phyloP scores from a whole-genome alignment of 2,797 vertebrate species.

The Coregonus ussuriensis region DNA sequence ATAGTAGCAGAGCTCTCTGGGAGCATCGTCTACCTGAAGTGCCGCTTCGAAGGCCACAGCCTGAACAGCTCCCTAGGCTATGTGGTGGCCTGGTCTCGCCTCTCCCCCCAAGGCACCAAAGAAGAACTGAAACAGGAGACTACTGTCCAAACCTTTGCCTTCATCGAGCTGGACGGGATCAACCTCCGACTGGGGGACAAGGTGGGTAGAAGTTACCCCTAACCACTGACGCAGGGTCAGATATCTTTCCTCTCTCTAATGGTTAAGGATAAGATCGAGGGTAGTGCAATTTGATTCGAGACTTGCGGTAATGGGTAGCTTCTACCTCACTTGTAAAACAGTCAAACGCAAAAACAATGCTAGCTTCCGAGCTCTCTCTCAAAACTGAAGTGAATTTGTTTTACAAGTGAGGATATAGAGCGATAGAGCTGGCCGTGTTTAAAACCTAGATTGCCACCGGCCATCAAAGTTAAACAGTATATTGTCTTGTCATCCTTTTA shows the following conservation, averaged over 20 bases:
- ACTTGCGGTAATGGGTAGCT: slow-evolving; percentile 37
- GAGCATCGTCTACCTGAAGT: slow-evolving; percentile 77
- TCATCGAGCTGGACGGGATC: slow-evolving; percentile 89
- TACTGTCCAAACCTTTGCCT: slow-evolving; percentile 75
- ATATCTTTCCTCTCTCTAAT: neutral
- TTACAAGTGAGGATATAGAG: neutral
- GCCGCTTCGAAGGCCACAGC: slow-evolving; percentile 73
- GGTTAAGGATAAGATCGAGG: slow-evolving; percentile 17
- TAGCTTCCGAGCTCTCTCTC: slow-evolving; percentile 73
- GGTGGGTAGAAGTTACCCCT: slow-evolving; percentile 59
- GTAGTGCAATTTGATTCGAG: neutral
- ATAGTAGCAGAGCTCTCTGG: slow-evolving; percentile 73
- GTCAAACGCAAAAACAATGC: slow-evolving; percentile 59
- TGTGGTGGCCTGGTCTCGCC: slow-evolving; percentile 83
- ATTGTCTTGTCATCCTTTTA: neutral
- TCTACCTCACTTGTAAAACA: neutral
- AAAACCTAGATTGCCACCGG: neutral
- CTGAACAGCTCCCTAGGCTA: slow-evolving; percentile 80
- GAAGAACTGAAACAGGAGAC: slow-evolving; percentile 87
- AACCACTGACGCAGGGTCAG: slow-evolving; percentile 12
- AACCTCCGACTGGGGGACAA: slow-evolving; percentile 88
- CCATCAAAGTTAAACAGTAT: neutral
- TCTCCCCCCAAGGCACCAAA: slow-evolving; percentile 77
- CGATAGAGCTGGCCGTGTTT: neutral
- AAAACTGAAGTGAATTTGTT: slow-evolving; percentile 66